phyloP scores from a whole-genome alignment of 2,888 invertebrate species.

The Lasioglossum lativentre region DNA sequence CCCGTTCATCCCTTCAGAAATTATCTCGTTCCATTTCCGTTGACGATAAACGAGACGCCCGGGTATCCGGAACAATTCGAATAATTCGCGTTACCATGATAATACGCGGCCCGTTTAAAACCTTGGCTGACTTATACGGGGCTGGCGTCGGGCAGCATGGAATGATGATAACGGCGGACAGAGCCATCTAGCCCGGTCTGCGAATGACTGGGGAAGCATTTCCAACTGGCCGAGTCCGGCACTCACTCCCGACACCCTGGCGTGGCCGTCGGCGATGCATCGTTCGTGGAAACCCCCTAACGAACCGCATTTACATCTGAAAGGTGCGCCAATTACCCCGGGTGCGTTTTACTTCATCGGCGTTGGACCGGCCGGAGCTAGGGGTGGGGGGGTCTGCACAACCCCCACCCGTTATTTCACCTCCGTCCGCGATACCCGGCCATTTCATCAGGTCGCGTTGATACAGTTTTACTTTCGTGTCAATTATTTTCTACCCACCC shows the following conservation, averaged over 20 bases:
- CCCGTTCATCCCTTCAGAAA: conserved; percentile 21
- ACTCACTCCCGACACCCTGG: conserved; percentile 57
- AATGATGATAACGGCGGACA: conserved; percentile 40
- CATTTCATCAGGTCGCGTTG: conserved; percentile 61
- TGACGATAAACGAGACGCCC: not conserved
- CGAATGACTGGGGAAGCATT: conserved; percentile 64
- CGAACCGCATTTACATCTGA: conserved; percentile 83
- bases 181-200: conserved; percentile 55
- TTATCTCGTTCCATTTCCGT: conserved; percentile 10
- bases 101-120: conserved; percentile 59
- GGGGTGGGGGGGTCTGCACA: not conserved
- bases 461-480: conserved; percentile 59
- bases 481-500: conserved; percentile 33
- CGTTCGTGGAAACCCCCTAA: conserved; percentile 77
- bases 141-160: conserved; percentile 40
- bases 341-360: conserved; percentile 78
- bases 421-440: conserved; percentile 50
- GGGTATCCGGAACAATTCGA: conserved; percentile 37
- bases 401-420: conserved; percentile 30
- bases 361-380: conserved; percentile 51
- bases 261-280: conserved; percentile 68
- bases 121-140: conserved; percentile 36
- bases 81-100: conserved; percentile 54
- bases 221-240: conserved; percentile 70
- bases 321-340: conserved; percentile 81